A percentile compares a stretch with the other conserved stretches of the same genome.
Conservation (phyloP, 2,797 vertebrate genomes). For the Oreochromis grahami region DNA sequence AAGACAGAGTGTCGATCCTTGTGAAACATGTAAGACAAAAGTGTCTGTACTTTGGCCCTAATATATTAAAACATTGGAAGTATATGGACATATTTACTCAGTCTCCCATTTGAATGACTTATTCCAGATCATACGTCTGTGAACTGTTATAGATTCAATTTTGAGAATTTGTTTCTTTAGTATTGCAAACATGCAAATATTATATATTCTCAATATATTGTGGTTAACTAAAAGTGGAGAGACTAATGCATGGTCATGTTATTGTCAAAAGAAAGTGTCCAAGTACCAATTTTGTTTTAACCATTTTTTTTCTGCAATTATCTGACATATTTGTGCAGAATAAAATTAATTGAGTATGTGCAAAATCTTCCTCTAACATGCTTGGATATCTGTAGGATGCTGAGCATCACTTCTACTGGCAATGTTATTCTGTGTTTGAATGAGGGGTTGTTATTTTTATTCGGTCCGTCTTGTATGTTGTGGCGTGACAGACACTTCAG, state of each 20-base stretch:
- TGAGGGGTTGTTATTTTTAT: conserved; percentile 62
- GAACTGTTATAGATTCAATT: conserved; percentile 63
- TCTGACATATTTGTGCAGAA: conserved; percentile 66
- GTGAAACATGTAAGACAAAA: conserved; percentile 38
- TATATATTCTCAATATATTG: conserved; percentile 77
- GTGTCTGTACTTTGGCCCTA: conserved; percentile 66
- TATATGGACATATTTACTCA: conserved; percentile 82
- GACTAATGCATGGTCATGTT: conserved; percentile 78
- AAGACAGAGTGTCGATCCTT: conserved; percentile 61
- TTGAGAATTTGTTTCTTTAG: conserved; percentile 66
- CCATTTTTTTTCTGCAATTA: conserved; percentile 62
- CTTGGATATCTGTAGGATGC: conserved; percentile 75
- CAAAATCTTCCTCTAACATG: conserved; percentile 65
- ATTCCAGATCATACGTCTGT: conserved; percentile 71
- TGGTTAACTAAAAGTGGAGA: conserved; percentile 74
- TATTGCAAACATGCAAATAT: conserved; percentile 73
- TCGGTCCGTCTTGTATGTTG: conserved; percentile 69
- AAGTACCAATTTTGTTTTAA: conserved; percentile 69
- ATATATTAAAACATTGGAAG: conserved; percentile 79
- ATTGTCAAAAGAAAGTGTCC: conserved; percentile 74
- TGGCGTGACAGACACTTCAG: conserved; percentile 69
- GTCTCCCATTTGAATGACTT: conserved; percentile 72
- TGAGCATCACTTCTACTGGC: conserved; percentile 75
- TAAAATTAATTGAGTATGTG: conserved; percentile 65
- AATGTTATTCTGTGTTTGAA: conserved; percentile 68